Evolutionary conservation across 2,888 invertebrate species (phyloP).

Genomic region (Acanthacorydalis orientalis): DNA sequence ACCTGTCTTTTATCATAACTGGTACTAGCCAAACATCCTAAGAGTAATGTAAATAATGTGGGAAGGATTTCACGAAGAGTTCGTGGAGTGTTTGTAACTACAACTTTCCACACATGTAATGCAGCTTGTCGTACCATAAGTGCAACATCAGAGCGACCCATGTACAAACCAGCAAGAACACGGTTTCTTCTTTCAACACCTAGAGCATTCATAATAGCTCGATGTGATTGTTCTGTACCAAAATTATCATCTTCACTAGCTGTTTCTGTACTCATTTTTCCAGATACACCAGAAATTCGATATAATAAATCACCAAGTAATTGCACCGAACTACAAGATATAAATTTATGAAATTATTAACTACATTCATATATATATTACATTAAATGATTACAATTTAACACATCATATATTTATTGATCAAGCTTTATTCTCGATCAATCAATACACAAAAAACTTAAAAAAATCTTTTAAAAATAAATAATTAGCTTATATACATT

Average conservation of each 20-base stretch:
- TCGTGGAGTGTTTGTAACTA: conserved; percentile 94
- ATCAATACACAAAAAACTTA: background rate
- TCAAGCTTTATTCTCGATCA: background rate
- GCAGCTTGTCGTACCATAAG: conserved; percentile 95
- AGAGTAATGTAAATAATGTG: conserved; percentile 75
- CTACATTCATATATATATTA: background rate
- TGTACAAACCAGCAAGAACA: conserved; percentile 87
- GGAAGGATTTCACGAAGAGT: conserved; percentile 92
- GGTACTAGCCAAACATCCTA: conserved; percentile 89
- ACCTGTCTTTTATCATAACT: conserved; percentile 90
- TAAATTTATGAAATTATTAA: conserved; percentile 1
- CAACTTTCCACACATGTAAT: conserved; percentile 98
- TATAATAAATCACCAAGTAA: conserved; percentile 89
- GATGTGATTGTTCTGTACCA: conserved; percentile 90
- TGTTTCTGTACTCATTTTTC: conserved; percentile 98
- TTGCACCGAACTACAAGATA: conserved; percentile 67
- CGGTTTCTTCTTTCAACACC: conserved; percentile 82
- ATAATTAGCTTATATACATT: background rate
- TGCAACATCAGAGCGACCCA: conserved; percentile 94
- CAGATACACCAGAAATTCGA: conserved; percentile 91
- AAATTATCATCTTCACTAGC: conserved; percentile 98
- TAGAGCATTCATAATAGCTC: conserved; percentile 74
- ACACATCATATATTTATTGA: background rate
- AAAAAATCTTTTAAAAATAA: conserved; percentile 1
- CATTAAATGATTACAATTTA: too few relatives aligned